Percentiles rank a stretch among this genome's conserved stretches.
Evolutionary conservation across 1,140 invertebrate genomes (phyloP).

Genomic region (Zeugodacus cucurbitae): DNA sequence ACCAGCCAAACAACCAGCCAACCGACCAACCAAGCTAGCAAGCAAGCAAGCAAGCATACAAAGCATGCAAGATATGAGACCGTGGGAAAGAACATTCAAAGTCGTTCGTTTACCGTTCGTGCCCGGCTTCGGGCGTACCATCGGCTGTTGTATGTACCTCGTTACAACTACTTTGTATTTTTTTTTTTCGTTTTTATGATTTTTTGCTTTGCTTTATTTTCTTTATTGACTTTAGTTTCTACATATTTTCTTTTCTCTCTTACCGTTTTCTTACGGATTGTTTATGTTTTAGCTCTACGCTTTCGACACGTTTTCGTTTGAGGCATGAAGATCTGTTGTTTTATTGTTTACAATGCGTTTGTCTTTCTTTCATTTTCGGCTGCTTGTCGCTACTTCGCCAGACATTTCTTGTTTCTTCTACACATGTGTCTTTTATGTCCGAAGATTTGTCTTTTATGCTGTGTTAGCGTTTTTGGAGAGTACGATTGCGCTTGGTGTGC

Average conservation of each 20-base stretch:
- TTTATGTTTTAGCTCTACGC: conserved; percentile 5
- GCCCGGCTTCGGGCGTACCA: neutral
- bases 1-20: neutral
- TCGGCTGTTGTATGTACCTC: neutral
- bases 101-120: conserved; percentile 53
- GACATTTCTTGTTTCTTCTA: neutral
- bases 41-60: conserved; percentile 24
- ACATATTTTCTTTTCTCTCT: conserved; percentile 40
- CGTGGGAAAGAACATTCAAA: conserved; percentile 67
- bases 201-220: conserved; percentile 5
- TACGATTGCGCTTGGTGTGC: neutral
- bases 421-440: neutral
- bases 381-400: neutral
- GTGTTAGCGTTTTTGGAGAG: conserved; percentile 8
- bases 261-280: neutral
- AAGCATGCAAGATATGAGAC: conserved; percentile 65
- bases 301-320: neutral
- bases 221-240: conserved; percentile 1
- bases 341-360: neutral
- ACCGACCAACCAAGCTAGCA: neutral
- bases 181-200: too few species aligned
- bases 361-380: neutral
- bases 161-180: conserved; percentile 35
- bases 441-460: neutral
- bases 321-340: too few species aligned